A percentile compares a stretch with the other conserved stretches of the same genome.
Conservation (phyloP, 2,888 invertebrate genomes). For the Troides helena region DNA sequence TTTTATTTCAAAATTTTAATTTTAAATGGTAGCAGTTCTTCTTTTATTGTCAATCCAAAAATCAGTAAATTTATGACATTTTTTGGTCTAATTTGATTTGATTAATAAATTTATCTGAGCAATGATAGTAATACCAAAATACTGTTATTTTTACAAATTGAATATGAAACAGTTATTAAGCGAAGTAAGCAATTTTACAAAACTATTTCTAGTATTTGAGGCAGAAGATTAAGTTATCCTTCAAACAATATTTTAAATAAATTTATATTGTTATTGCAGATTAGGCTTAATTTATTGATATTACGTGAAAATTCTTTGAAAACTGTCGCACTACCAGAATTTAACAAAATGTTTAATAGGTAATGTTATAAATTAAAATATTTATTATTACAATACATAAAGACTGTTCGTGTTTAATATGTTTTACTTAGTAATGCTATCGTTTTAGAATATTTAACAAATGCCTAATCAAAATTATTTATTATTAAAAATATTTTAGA, state of each 20-base stretch:
- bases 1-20: neutral
- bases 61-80: neutral
- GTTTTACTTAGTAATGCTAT: neutral
- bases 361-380: neutral
- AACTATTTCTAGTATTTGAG: neutral
- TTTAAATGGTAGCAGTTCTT: neutral
- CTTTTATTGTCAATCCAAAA: neutral
- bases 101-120: neutral
- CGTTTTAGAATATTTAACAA: neutral
- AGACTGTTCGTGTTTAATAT: neutral
- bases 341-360: constrained; percentile 1
- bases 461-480: neutral
- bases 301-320: neutral
- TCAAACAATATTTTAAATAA: neutral
- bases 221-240: neutral
- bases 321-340: neutral
- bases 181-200: neutral
- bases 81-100: neutral
- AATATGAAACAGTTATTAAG: neutral
- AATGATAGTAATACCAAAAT: neutral
- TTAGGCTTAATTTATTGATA: neutral
- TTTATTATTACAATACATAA: neutral
- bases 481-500: neutral
- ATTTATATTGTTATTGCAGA: neutral
- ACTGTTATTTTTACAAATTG: neutral